phyloP scores from a whole-genome alignment of 2,113 vertebrate species.

The Polypterus senegalus region DNA sequence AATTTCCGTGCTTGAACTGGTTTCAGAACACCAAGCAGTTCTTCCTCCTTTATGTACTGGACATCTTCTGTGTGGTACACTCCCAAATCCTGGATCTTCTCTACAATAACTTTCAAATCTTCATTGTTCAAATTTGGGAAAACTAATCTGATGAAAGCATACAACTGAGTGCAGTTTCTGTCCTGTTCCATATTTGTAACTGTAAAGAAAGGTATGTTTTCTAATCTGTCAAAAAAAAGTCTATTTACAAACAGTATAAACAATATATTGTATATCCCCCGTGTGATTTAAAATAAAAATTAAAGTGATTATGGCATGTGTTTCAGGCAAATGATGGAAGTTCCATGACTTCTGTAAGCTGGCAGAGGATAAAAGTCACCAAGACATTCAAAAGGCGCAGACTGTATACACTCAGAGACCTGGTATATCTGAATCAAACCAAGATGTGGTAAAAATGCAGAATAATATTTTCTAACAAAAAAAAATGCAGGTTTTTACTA shows the following conservation, averaged over 20 bases:
- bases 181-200: constrained; percentile 1
- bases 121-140: background rate
- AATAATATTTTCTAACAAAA: background rate
- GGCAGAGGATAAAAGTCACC: background rate
- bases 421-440: background rate
- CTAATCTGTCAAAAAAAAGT: background rate
- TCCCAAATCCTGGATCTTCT: no score
- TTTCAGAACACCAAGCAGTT: no score
- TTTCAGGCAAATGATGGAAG: no score
- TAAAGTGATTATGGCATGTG: no score
- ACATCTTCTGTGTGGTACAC: no score
- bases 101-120: no score
- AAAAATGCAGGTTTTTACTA: background rate
- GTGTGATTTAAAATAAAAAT: no score
- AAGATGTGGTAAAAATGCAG: background rate
- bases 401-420: background rate
- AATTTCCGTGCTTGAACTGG: no score
- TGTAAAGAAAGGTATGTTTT: background rate
- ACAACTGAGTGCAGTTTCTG: background rate
- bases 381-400: background rate
- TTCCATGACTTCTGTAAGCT: background rate
- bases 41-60: no score
- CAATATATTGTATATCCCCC: no score
- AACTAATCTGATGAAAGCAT: background rate
- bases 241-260: background rate